phyloP scores from a whole-genome alignment of 1,140 invertebrate species.

The Arion vulgaris region DNA sequence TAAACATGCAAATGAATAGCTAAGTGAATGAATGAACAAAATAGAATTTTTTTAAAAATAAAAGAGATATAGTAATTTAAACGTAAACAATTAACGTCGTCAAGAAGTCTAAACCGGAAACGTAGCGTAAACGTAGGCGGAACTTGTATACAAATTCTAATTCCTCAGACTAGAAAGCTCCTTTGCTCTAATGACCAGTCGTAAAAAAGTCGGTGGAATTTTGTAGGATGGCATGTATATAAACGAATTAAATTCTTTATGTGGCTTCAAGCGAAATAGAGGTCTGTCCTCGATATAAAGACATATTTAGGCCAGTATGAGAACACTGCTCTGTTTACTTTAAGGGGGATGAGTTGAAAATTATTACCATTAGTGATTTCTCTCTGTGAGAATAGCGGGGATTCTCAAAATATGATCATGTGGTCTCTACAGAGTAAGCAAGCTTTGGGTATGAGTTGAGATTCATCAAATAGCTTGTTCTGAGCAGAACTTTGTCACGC shows the following conservation, averaged over 20 bases:
- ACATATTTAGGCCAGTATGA: neutral
- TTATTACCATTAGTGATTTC: neutral
- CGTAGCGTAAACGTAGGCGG: constrained; percentile 21
- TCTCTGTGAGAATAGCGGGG: too few species aligned
- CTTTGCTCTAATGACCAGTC: constrained; percentile 26
- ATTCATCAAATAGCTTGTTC: too few species aligned
- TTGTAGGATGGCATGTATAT: constrained; percentile 14
- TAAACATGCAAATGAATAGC: neutral
- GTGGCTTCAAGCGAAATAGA: neutral
- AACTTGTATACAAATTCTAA: constrained; percentile 25
- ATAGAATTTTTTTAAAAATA: neutral
- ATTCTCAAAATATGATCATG: too few species aligned
- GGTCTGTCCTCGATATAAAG: neutral
- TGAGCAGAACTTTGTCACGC: too few species aligned
- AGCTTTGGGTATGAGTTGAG: too few species aligned
- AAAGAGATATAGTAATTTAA: neutral
- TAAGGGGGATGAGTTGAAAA: neutral
- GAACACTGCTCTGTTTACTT: neutral
- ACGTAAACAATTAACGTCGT: constrained; percentile 28
- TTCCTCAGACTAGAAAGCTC: constrained; percentile 4
- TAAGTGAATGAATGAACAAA: neutral
- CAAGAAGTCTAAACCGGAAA: constrained; percentile 29
- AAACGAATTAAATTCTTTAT: constrained; percentile 37
- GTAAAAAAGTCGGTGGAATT: neutral
- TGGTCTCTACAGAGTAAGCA: too few species aligned